A percentile compares a stretch with the other conserved stretches of the same genome.
phyloP scores from a whole-genome alignment of 2,888 invertebrate species.

The Morpho deidamia region DNA sequence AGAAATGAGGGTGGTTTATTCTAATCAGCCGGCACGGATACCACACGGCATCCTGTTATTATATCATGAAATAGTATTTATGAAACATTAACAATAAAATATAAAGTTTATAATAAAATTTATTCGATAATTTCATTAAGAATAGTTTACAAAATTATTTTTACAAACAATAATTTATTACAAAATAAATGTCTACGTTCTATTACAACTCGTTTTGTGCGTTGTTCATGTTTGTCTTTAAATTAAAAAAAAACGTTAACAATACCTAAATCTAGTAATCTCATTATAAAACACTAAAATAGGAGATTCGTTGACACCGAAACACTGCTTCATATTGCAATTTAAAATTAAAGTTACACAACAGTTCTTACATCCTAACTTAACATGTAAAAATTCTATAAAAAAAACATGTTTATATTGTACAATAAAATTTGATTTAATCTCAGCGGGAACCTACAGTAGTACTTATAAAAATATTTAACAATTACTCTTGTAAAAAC shows the following conservation, averaged over 20 bases:
- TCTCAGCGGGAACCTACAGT: conserved; percentile 49
- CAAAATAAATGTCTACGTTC: conserved; percentile 52
- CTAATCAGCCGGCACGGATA: too few species aligned
- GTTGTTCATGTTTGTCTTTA: conserved; percentile 35
- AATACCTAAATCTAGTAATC: conserved; percentile 66
- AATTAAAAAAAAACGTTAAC: conserved; percentile 64
- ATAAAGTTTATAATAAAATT: conserved; percentile 46
- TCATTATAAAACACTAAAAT: conserved; percentile 57
- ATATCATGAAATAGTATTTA: too few species aligned
- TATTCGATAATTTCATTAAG: conserved; percentile 65
- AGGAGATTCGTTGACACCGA: conserved; percentile 59
- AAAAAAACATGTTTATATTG: conserved; percentile 54
- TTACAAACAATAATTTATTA: conserved; percentile 73
- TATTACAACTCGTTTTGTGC: conserved; percentile 55
- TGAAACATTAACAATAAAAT: neutral
- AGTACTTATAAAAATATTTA: conserved; percentile 17
- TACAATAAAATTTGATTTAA: conserved; percentile 55
- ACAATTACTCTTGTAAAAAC: conserved; percentile 9
- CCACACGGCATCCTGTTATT: too few species aligned
- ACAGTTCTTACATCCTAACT: conserved; percentile 35
- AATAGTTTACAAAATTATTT: conserved; percentile 52
- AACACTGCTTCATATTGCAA: conserved; percentile 39
- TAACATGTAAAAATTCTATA: conserved; percentile 67
- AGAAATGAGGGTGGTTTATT: too few species aligned
- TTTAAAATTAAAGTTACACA: conserved; percentile 16